phyloP scores from a whole-genome alignment of 2,113 vertebrate species.

The Condylura cristata region DNA sequence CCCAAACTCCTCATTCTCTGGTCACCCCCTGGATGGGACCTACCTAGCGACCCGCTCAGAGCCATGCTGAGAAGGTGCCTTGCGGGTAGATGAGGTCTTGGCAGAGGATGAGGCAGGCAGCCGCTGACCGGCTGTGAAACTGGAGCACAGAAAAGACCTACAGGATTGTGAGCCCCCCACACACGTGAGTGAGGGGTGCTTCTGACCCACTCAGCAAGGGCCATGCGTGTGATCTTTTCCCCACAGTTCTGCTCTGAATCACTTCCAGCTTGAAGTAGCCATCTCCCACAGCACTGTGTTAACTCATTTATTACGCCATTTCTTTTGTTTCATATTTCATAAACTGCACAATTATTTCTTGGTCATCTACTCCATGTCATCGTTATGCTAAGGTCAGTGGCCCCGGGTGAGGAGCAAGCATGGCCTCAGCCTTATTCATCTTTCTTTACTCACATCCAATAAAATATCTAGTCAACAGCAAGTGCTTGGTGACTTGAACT shows the following conservation, averaged over 20 bases:
- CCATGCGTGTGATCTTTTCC: background rate
- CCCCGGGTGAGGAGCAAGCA: background rate
- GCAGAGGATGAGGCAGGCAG: too few species aligned
- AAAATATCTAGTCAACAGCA: background rate
- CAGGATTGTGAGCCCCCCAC: too few species aligned
- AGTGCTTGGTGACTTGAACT: background rate
- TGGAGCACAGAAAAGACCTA: background rate
- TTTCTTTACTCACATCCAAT: background rate
- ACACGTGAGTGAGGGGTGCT: too few species aligned
- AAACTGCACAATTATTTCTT: background rate
- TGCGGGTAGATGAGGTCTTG: too few species aligned
- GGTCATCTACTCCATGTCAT: background rate
- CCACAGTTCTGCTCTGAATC: background rate
- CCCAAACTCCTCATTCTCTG: background rate
- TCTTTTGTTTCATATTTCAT: background rate
- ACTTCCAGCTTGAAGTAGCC: background rate
- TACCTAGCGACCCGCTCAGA: too few species aligned
- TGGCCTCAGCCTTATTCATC: background rate
- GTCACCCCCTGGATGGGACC: background rate
- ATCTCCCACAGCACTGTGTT: background rate
- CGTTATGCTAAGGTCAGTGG: background rate
- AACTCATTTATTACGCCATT: background rate
- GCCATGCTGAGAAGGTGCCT: too few species aligned
- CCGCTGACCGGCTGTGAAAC: too few species aligned
- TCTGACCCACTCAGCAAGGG: background rate